Evolutionary conservation across 2,113 vertebrate genomes (phyloP).

Genomic region (Echinops telfairi): DNA sequence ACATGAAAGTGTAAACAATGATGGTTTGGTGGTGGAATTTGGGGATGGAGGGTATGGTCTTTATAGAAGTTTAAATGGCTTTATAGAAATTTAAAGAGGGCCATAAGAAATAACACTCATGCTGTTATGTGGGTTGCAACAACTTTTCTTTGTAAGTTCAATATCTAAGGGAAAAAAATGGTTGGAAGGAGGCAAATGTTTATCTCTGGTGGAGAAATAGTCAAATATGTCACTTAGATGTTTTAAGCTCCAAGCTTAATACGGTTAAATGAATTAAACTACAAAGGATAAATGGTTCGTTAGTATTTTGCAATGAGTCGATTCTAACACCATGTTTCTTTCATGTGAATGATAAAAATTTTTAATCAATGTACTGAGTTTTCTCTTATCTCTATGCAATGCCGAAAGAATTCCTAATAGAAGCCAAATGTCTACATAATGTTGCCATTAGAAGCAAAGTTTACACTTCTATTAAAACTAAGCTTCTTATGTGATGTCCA

Average conservation of each 20-base stretch:
- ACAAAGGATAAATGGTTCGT: neutral
- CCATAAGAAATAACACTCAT: neutral
- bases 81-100: no score
- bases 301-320: neutral
- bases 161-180: conserved; percentile 23
- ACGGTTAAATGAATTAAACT: neutral
- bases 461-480: neutral
- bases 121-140: neutral
- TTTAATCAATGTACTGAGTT: neutral
- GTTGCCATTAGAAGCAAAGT: neutral
- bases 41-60: neutral
- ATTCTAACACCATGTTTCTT: neutral
- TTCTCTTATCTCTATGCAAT: neutral
- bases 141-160: neutral
- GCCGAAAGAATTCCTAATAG: neutral
- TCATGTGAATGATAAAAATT: neutral
- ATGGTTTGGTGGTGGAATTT: neutral
- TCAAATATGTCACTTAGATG: neutral
- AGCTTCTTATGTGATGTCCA: neutral
- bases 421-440: neutral
- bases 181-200: neutral
- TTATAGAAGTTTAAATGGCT: no score
- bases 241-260: neutral
- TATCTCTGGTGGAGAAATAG: neutral
- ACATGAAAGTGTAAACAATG: conserved; percentile 7